Conservation (phyloP, 2,888 invertebrate genomes). For the Oligia fasciuncula region DNA sequence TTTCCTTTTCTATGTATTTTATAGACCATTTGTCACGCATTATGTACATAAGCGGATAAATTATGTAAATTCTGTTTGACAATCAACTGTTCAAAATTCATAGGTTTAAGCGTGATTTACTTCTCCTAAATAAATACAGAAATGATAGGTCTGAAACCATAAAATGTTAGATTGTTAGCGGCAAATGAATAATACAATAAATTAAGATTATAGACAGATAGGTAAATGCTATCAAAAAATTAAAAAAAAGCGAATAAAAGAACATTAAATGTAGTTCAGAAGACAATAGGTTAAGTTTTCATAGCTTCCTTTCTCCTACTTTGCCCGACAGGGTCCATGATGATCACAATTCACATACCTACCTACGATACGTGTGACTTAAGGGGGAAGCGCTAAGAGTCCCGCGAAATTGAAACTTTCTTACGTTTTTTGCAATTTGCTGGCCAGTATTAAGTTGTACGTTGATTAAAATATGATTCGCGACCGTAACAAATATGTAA, state of each 20-base stretch:
- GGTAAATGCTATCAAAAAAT: not conserved
- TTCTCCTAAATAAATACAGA: slow-evolving; percentile 22
- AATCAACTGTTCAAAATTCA: slow-evolving; percentile 31
- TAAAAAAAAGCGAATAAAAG: not conserved
- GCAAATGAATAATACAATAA: not conserved
- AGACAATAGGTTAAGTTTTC: not conserved
- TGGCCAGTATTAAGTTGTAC: too few relatives aligned
- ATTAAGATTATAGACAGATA: not conserved
- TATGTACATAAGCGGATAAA: slow-evolving; percentile 62
- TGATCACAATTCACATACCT: not conserved
- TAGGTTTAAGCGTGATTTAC: slow-evolving; percentile 42
- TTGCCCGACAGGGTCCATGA: not conserved
- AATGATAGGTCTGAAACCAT: not conserved
- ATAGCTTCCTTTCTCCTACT: not conserved
- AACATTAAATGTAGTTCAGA: not conserved
- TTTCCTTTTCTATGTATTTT: slow-evolving; percentile 57
- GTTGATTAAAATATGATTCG: too few relatives aligned
- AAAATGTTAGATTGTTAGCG: not conserved
- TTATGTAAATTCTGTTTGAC: slow-evolving; percentile 61
- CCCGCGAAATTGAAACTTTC: too few relatives aligned
- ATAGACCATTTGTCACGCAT: slow-evolving; percentile 61
- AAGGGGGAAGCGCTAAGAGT: too few relatives aligned
- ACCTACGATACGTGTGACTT: too few relatives aligned
- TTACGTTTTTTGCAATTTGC: too few relatives aligned
- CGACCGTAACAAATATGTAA: too few relatives aligned